phyloP scores from a whole-genome alignment of 2,113 vertebrate species.

The Rana temporaria region DNA sequence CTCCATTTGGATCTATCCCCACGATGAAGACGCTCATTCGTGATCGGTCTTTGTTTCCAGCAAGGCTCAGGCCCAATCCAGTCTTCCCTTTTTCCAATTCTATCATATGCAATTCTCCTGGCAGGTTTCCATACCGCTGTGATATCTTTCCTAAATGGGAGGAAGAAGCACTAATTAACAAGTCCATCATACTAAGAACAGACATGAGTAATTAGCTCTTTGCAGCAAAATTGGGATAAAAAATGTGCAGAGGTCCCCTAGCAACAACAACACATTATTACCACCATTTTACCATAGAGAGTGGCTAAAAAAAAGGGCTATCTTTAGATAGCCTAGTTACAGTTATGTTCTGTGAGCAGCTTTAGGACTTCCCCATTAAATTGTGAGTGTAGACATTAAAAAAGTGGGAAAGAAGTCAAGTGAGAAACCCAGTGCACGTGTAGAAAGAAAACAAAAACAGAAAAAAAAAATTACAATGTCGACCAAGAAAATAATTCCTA shows the following conservation, averaged over 20 bases:
- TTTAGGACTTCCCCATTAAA: constrained; percentile 13
- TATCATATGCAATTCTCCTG: constrained; percentile 87
- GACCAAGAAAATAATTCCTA: background rate
- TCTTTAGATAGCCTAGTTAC: constrained; percentile 8
- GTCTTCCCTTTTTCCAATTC: constrained; percentile 93
- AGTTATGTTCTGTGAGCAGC: constrained; percentile 19
- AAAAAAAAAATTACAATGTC: background rate
- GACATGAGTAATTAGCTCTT: constrained; percentile 53
- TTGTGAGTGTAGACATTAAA: background rate
- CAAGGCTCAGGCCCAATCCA: constrained; percentile 95
- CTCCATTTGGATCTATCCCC: constrained; percentile 92
- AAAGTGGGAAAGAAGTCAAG: constrained; percentile 22
- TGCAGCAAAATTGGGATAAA: constrained; percentile 47
- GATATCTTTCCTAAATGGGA: constrained; percentile 79
- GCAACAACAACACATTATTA: constrained; percentile 45
- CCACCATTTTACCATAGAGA: constrained; percentile 38
- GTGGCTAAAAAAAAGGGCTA: background rate
- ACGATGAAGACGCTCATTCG: constrained; percentile 97
- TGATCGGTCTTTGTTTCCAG: constrained; percentile 93
- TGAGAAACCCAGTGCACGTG: background rate
- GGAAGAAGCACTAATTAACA: constrained; percentile 49
- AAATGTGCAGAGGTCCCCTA: constrained; percentile 44
- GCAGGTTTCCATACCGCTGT: constrained; percentile 86
- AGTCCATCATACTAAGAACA: constrained; percentile 51
- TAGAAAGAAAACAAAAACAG: constrained; percentile 10